Percentiles rank a stretch among this genome's conserved stretches.
These are phyloP conservation scores for Choloepus hoffmanni DNA, from an alignment of 2,113 vertebrate species.

Conservation along the genomic window DNA sequence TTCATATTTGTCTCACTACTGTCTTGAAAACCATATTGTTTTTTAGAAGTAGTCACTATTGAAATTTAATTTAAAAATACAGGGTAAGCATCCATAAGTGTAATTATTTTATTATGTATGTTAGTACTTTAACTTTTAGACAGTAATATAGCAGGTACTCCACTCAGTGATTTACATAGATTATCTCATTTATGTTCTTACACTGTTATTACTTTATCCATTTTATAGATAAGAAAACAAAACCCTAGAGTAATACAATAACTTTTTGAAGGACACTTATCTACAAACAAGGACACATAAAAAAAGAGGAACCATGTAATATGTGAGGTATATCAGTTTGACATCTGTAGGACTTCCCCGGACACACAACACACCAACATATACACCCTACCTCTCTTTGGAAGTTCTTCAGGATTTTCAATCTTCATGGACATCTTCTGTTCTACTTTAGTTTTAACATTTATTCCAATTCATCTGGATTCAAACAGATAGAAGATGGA, in stretches of 20 bases:
- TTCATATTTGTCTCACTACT: not conserved
- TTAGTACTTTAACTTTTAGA: not conserved
- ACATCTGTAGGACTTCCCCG: not conserved
- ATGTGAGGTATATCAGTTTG: not conserved
- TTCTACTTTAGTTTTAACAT: not conserved
- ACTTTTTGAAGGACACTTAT: not conserved
- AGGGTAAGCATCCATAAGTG: not conserved
- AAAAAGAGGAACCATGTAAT: not conserved
- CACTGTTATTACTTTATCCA: not conserved
- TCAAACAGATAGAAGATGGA: not conserved
- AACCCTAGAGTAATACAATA: not conserved
- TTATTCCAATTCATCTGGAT: not conserved
- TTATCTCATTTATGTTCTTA: not conserved
- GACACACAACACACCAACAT: not conserved
- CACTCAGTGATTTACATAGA: not conserved
- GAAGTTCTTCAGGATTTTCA: not conserved
- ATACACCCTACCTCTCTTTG: not conserved
- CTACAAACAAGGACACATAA: not conserved
- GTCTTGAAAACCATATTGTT: not conserved
- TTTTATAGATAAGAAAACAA: not conserved
- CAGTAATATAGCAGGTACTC: not conserved
- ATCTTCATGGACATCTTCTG: not conserved
- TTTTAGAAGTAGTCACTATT: not conserved
- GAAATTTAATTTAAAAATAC: not conserved
- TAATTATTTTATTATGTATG: conserved; percentile 24